Evolutionary conservation across 1,140 invertebrate species (phyloP).

Genomic region (Scylla paramamosain): DNA sequence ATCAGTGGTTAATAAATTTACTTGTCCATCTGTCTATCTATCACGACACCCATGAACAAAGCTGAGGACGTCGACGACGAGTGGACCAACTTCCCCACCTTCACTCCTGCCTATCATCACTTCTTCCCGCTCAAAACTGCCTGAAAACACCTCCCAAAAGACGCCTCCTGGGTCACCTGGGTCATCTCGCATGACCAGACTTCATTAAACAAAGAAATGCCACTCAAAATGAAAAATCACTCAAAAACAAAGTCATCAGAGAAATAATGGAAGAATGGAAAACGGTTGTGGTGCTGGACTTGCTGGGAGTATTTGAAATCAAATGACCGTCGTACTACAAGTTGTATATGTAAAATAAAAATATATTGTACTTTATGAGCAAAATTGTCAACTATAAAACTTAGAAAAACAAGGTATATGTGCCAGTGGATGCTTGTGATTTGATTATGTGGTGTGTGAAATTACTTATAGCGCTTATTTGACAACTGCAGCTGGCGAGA

Average conservation of each 20-base stretch:
- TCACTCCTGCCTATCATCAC: not conserved
- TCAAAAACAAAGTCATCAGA: not conserved
- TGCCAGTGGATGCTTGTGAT: too few relatives aligned
- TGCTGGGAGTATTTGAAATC: too few relatives aligned
- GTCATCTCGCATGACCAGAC: not conserved
- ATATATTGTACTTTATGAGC: too few relatives aligned
- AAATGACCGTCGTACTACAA: too few relatives aligned
- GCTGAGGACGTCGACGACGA: not conserved
- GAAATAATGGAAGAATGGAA: not conserved
- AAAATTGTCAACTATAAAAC: too few relatives aligned
- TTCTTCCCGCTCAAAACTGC: not conserved
- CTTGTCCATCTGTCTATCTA: not conserved
- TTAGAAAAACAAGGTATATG: too few relatives aligned
- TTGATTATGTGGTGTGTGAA: too few relatives aligned
- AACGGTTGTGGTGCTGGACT: not conserved
- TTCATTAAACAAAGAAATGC: not conserved
- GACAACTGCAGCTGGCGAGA: too few relatives aligned
- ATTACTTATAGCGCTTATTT: too few relatives aligned
- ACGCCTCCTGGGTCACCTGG: not conserved
- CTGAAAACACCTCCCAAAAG: not conserved
- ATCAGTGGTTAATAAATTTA: not conserved
- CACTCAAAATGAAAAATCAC: not conserved
- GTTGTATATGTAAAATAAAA: too few relatives aligned
- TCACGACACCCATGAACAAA: not conserved
- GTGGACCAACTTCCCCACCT: not conserved